Percentiles rank a stretch among this genome's conserved stretches.
These are phyloP conservation scores for Adineta ricciae DNA, from an alignment of 2,888 invertebrate species.

Conservation along the genomic window DNA sequence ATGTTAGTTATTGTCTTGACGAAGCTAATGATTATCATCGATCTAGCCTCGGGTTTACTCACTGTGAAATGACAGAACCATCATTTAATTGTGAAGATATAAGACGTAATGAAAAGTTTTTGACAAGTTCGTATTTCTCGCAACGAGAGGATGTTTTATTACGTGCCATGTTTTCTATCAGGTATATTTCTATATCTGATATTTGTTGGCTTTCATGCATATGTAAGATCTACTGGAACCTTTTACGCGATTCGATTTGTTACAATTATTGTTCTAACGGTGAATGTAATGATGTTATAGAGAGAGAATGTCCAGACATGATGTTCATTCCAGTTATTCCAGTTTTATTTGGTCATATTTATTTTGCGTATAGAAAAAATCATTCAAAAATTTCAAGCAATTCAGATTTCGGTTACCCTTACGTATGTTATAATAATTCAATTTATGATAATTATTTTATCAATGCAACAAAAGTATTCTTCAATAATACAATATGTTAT, in stretches of 20 bases:
- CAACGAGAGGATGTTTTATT: not conserved
- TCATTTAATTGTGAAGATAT: no score
- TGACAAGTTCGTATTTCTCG: no score
- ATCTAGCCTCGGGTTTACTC: not conserved
- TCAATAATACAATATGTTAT: not conserved
- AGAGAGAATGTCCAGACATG: not conserved
- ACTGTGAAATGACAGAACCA: no score
- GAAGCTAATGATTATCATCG: not conserved
- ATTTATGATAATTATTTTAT: not conserved
- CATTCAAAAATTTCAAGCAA: not conserved
- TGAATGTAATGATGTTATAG: not conserved
- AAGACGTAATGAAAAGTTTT: no score
- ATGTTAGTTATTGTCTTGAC: no score
- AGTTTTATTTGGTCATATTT: no score
- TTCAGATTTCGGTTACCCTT: not conserved
- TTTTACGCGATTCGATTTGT: not conserved
- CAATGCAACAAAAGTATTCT: not conserved
- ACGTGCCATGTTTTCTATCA: not conserved
- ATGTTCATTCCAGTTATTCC: not conserved
- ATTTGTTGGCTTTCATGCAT: not conserved
- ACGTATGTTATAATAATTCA: not conserved
- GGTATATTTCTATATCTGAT: not conserved
- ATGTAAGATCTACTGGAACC: not conserved
- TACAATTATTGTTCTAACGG: not conserved
- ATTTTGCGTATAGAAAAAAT: not conserved